Conservation (phyloP, 2,113 vertebrate genomes). For the Pyrgilauda ruficollis region DNA sequence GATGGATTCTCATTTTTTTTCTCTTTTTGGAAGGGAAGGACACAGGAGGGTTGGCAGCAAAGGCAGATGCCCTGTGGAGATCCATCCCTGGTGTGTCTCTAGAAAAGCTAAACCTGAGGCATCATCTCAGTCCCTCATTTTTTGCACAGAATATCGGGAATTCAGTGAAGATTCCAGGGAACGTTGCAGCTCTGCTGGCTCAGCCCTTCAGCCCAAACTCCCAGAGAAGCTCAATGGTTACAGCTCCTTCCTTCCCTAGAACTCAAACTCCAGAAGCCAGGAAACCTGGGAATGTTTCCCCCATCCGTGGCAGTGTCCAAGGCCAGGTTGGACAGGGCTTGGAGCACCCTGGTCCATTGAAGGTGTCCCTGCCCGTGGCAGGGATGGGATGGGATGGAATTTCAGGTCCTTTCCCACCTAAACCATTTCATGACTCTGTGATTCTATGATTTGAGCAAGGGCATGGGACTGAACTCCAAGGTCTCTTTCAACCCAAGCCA, state of each 20-base stretch:
- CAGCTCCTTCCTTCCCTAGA: not conserved
- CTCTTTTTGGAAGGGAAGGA: not conserved
- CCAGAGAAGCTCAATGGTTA: not conserved
- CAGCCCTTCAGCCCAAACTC: not conserved
- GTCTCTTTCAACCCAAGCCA: not conserved
- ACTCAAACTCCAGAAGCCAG: not conserved
- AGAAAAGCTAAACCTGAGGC: not conserved
- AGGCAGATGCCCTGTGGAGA: not conserved
- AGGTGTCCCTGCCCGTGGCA: not conserved
- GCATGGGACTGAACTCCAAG: no score
- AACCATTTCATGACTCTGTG: not conserved
- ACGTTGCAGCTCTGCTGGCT: not conserved
- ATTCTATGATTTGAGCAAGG: not conserved
- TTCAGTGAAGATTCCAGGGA: not conserved
- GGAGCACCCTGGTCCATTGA: not conserved
- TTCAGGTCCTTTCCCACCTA: not conserved
- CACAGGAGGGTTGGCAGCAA: not conserved
- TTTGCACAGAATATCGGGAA: rapidly evolving
- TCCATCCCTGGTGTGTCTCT: not conserved
- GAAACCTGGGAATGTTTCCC: not conserved
- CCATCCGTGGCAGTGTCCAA: not conserved
- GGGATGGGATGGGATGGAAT: not conserved
- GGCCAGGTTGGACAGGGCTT: not conserved
- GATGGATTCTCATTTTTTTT: constrained; percentile 20
- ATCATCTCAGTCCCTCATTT: not conserved